Evolutionary conservation across 2,113 vertebrate genomes (phyloP), one percentile per base, ranked within the genome.

Genomic region (Coryphaenoides rupestris): DNA sequence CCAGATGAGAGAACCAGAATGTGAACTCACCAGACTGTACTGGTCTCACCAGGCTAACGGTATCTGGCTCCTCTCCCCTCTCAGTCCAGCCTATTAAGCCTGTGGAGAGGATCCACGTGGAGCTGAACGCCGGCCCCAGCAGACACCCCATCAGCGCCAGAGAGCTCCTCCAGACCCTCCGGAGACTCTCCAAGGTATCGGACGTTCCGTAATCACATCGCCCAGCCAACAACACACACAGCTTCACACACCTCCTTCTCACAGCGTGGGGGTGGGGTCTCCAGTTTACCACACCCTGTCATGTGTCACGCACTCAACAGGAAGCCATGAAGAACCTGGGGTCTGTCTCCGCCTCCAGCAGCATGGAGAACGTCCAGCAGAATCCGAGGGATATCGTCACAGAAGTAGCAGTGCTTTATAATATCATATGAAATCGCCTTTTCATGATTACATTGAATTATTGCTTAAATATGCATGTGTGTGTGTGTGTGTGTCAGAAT

Each of bases 81-180:
- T 64, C 19, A 19, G 23, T 10, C 57, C 19, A 57, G 65, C 0
- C 69, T 60, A 70, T n/a, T 63, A 81, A 73, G 55, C 19, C 82
- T n/a, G 78, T 90, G 72, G 88, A 92, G 21, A 91, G 83, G 64
- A 89, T 91, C 76, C 78, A 74, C 70, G 74, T 92, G 71, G 84
- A 88, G 74, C 28, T 90, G 4, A 76, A 75, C 24, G 60, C 40
- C 3, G 62, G 52, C 2, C 45, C 65, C 1, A 58, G 49, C 55
- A 62, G 46, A 58, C 65, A 67, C 16, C 33, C 58, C 54, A 9
- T 40, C 65, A 66, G 22, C 1, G 2, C 61, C 2, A 62, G 14
- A n/a, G 74, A 82, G 72, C 63, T 86, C 58, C 64, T 89, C 21
- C 49, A 78, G 21, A 65, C 65, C 45, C 63, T 81, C 58, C 72